These are phyloP conservation scores for Epinotia ramella DNA, from an alignment of 2,888 invertebrate species.

Conservation along the genomic window DNA sequence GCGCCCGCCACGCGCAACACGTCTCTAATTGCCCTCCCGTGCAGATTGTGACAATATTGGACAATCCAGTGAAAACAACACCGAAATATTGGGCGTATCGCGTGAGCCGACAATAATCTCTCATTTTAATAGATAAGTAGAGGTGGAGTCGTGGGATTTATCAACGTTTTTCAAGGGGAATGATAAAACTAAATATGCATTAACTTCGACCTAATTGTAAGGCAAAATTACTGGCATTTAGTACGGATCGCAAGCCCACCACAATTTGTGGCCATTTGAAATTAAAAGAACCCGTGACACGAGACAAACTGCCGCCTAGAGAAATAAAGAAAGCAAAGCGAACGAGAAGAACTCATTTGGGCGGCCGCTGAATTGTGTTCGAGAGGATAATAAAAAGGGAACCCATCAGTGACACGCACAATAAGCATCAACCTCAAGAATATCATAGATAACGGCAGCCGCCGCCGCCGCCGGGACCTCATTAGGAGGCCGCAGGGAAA, in stretches of 20 bases:
- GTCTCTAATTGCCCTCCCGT: slow-evolving; percentile 82
- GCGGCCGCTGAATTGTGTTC: slow-evolving; percentile 84
- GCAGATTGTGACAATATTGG: slow-evolving; percentile 82
- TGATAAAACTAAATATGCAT: slow-evolving; percentile 32
- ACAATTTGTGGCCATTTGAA: slow-evolving; percentile 68
- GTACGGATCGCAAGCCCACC: slow-evolving; percentile 60
- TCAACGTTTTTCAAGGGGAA: slow-evolving; percentile 58
- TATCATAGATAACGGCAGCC: slow-evolving; percentile 84
- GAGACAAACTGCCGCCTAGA: slow-evolving; percentile 83
- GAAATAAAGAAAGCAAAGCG: slow-evolving; percentile 84
- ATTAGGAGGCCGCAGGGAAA: slow-evolving; percentile 86
- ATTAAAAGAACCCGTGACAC: slow-evolving; percentile 79
- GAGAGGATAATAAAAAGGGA: slow-evolving; percentile 85
- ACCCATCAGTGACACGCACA: slow-evolving; percentile 86
- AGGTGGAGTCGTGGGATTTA: slow-evolving; percentile 81
- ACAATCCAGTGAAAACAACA: slow-evolving; percentile 85
- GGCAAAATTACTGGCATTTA: slow-evolving; percentile 57
- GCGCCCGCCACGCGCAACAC: slow-evolving; percentile 80
- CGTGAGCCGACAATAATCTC: slow-evolving; percentile 80
- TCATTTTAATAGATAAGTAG: slow-evolving; percentile 84
- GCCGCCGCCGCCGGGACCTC: slow-evolving; percentile 80
- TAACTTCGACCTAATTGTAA: slow-evolving; percentile 46
- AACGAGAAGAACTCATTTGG: slow-evolving; percentile 84
- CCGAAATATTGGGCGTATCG: slow-evolving; percentile 69
- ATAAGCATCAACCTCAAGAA: slow-evolving; percentile 86